Conservation (phyloP, 1,140 invertebrate species). For the Drosophila erecta region DNA sequence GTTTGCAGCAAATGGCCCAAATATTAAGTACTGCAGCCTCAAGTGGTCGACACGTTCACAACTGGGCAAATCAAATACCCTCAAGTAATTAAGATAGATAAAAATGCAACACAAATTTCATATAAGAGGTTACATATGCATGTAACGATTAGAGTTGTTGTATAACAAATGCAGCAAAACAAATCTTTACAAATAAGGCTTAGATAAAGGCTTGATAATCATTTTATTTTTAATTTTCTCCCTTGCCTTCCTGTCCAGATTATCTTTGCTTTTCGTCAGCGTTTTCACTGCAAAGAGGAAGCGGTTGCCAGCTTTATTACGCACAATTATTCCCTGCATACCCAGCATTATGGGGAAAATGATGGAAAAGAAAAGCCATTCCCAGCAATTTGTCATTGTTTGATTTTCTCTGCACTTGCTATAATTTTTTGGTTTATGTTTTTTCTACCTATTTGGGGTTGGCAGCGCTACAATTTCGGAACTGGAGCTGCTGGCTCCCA, state of each 20-base stretch:
- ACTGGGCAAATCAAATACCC: neutral
- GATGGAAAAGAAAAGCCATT: conserved; percentile 44
- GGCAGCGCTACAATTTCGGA: conserved; percentile 8
- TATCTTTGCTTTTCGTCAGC: neutral
- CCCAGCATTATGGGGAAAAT: conserved; percentile 47
- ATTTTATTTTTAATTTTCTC: neutral
- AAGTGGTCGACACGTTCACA: neutral
- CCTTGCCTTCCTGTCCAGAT: conserved; percentile 1
- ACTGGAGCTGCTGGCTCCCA: conserved; percentile 41
- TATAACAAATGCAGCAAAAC: neutral
- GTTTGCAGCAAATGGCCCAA: conserved; percentile 12
- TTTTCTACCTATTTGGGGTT: conserved; percentile 14
- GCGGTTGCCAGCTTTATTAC: conserved; percentile 38
- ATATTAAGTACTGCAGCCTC: conserved; percentile 15
- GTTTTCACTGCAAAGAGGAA: conserved; percentile 38
- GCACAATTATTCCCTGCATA: conserved; percentile 45
- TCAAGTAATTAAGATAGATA: neutral
- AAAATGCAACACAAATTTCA: neutral
- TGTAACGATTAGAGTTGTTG: conserved; percentile 2
- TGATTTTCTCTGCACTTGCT: conserved; percentile 37
- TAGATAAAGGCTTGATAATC: conserved; percentile 5
- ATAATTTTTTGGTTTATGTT: conserved; percentile 5
- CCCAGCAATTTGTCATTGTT: conserved; percentile 56
- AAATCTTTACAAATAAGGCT: neutral
- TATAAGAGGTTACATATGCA: conserved; percentile 1